Base-by-base conservation (phyloP, 2,888 invertebrate genomes). In the Drosophila yooni region DNA sequence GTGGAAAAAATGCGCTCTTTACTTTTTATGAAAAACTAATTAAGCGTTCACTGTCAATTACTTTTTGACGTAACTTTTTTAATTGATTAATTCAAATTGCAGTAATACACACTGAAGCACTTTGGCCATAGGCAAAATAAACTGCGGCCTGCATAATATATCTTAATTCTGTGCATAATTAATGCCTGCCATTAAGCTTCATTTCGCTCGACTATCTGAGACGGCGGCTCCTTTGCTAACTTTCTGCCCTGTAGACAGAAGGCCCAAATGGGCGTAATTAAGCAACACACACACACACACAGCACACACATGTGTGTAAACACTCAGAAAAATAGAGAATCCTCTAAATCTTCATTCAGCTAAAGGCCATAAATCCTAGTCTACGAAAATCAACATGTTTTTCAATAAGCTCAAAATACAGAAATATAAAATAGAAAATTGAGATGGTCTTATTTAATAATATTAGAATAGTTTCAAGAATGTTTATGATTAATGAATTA, bases 141-240 rank as follows among this genome's bases (percentile, higher is more conserved):
- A 87, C 75, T 67, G 48, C 70, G 57, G 36, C 58, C 43, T 60
- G 57, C 67, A 77, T 70, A 76, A 87, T 84, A 74, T 81, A 88
- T 84, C 81, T 86, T 79, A 76, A 84, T 89, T 79, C 70, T 76
- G 70, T 70, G 70, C 77, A 81, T 84, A 89, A 87, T 87, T 89
- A 83, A 84, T 87, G 81, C 31, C 66, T 57, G 73, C 85, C 77
- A 87, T 87, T 87, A 81, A 77, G 81, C 72, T 67, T 54, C 56
- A 68, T 73, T 71, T 68, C 52, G 57, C 27, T 13, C 6, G 50
- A 25, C 54, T 64, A 53, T 46, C 46, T 43, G 10, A 38, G 34
- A n/a, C 0, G 34, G 40, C 54, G 63, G 46, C 61, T 71, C 65
- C 63, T 73, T 58, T 69, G 63, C 51, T 60, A 79, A 72, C 78